A percentile compares a stretch with the other conserved stretches of the same genome.
These are phyloP conservation scores for Origma solitaria DNA, from an alignment of 2,113 vertebrate genomes.

Conservation along the genomic window DNA sequence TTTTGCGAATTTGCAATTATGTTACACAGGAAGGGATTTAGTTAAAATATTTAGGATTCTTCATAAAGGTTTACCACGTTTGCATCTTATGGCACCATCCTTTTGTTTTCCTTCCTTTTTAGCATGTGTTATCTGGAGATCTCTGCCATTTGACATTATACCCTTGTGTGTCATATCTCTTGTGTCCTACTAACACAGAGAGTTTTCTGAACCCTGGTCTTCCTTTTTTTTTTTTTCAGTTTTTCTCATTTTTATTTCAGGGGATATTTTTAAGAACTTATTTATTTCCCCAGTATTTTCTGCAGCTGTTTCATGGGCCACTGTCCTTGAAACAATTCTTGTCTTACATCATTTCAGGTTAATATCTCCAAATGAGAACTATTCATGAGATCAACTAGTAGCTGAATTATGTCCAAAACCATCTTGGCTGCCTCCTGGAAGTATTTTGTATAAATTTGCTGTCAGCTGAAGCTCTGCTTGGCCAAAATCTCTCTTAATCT, in stretches of 20 bases:
- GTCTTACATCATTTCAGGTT: neutral
- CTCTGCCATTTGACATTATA: neutral
- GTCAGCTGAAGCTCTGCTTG: neutral
- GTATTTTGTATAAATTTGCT: neutral
- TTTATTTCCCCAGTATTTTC: neutral
- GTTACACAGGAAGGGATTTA: neutral
- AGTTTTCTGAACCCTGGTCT: neutral
- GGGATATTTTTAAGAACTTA: neutral
- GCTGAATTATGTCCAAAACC: neutral
- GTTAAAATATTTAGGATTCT: neutral
- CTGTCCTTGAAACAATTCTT: neutral
- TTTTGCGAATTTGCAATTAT: neutral
- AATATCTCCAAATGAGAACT: neutral
- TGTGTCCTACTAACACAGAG: neutral
- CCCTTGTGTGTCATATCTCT: neutral
- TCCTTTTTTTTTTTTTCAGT: neutral
- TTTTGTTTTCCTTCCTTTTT: neutral
- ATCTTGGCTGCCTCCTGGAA: neutral
- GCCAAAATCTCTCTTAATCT: neutral
- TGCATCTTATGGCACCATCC: neutral
- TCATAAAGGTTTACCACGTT: neutral
- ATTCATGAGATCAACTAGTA: neutral
- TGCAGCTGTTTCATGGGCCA: neutral
- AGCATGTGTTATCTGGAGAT: neutral
- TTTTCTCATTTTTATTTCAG: neutral